A percentile compares a stretch with the other conserved stretches of the same genome.
Conservation (phyloP, 2,888 invertebrate genomes). For the Sphaerophoria rueppellii region DNA sequence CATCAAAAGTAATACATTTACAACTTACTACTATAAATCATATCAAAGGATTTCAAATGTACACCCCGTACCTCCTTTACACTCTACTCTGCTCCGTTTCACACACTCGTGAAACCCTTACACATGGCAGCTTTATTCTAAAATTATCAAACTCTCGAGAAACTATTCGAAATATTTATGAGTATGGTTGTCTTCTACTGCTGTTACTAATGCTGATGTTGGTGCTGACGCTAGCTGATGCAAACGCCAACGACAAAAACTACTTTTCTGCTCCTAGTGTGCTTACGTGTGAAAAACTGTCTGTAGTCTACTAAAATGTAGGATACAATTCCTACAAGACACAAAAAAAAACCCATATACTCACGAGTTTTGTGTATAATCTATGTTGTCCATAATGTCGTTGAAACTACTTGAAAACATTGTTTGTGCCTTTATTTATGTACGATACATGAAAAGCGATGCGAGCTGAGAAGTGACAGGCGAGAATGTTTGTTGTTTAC, state of each 20-base stretch:
- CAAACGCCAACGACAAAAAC: constrained; percentile 33
- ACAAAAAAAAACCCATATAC: constrained; percentile 4
- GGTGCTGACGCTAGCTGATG: too few species aligned
- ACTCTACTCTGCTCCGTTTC: too few species aligned
- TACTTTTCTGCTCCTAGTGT: constrained; percentile 40
- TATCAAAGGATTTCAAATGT: constrained; percentile 39
- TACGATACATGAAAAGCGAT: constrained; percentile 2
- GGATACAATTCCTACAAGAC: constrained; percentile 7
- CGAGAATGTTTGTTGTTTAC: neutral
- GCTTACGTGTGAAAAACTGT: constrained; percentile 34
- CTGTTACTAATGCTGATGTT: constrained; percentile 12
- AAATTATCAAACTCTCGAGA: constrained; percentile 55
- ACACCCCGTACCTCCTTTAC: neutral
- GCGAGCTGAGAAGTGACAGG: neutral
- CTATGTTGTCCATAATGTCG: neutral
- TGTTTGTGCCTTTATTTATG: constrained; percentile 29
- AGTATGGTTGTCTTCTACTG: constrained; percentile 15
- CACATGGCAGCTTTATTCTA: constrained; percentile 43
- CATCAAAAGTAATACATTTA: constrained; percentile 23
- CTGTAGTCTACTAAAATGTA: neutral
- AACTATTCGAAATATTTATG: constrained; percentile 14
- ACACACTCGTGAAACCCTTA: neutral
- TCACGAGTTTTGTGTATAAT: neutral
- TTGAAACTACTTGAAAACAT: constrained; percentile 24
- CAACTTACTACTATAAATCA: constrained; percentile 49